phyloP scores from a whole-genome alignment of 2,888 invertebrate species.

The Synanthedon andrenaeformis region DNA sequence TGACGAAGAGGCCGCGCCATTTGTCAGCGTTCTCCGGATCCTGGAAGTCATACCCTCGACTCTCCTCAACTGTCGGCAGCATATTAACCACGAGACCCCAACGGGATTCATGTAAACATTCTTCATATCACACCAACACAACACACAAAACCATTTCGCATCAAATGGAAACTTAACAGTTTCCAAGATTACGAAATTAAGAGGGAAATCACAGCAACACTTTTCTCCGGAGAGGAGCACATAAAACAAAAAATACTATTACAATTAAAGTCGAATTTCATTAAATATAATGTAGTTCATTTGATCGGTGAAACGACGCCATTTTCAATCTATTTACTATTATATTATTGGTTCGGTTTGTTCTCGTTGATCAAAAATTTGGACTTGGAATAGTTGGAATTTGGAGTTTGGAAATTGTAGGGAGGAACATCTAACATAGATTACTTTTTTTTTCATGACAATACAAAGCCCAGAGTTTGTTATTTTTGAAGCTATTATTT shows the following conservation, averaged over 20 bases:
- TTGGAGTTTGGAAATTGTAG: no score
- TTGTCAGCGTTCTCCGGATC: constrained; percentile 89
- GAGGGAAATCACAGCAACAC: background rate
- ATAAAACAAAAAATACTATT: background rate
- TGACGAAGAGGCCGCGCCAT: constrained; percentile 93
- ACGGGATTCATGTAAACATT: constrained; percentile 60
- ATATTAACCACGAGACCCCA: constrained; percentile 47
- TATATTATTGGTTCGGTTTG: constrained; percentile 5
- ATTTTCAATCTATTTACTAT: constrained; percentile 49
- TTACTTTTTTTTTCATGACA: no score
- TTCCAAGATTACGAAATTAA: constrained; percentile 10
- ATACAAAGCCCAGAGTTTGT: no score
- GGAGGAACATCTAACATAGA: no score
- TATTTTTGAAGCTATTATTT: no score
- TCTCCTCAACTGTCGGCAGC: constrained; percentile 68
- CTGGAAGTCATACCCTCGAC: constrained; percentile 82
- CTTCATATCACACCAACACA: constrained; percentile 41
- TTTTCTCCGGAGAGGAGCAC: background rate
- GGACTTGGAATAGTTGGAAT: constrained; percentile 1
- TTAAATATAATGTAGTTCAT: constrained; percentile 34
- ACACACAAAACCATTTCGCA: constrained; percentile 33
- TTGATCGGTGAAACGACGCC: constrained; percentile 65
- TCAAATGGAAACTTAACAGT: constrained; percentile 27
- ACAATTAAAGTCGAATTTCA: constrained; percentile 17
- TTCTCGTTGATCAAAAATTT: constrained; percentile 13